phyloP scores from a whole-genome alignment of 2,113 vertebrate species.

The Xenotilapia flavipinnis region DNA sequence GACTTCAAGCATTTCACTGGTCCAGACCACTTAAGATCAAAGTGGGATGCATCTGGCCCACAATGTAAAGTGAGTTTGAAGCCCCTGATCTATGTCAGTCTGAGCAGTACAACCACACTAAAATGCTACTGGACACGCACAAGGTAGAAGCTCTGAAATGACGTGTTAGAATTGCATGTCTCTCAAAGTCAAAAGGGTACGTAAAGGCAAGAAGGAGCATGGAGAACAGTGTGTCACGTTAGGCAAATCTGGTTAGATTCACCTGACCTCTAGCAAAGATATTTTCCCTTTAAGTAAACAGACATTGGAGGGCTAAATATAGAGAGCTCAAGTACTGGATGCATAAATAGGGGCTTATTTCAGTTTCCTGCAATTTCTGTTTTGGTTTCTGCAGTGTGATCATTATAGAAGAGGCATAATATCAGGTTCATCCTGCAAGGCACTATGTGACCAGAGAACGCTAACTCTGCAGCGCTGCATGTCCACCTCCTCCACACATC shows the following conservation, averaged over 20 bases:
- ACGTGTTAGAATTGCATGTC: background rate
- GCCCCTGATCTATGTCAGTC: background rate
- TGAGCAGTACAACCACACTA: background rate
- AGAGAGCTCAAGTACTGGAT: background rate
- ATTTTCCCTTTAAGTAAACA: background rate
- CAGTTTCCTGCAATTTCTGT: background rate
- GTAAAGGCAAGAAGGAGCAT: background rate
- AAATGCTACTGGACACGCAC: background rate
- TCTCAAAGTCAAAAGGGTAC: background rate
- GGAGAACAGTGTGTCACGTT: background rate
- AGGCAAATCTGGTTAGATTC: background rate
- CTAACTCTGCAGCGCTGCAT: constrained; percentile 85
- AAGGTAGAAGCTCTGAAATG: background rate
- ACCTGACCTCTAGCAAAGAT: background rate
- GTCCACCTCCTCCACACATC: constrained; percentile 81
- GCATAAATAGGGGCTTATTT: background rate
- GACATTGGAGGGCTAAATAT: background rate
- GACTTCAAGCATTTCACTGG: background rate
- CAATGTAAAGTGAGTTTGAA: background rate
- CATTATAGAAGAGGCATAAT: constrained; percentile 94
- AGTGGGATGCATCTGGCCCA: background rate
- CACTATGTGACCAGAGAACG: constrained; percentile 82
- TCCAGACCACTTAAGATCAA: background rate
- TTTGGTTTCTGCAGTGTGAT: constrained; percentile 79
- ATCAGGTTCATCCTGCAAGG: constrained; percentile 87